A percentile compares a stretch with the other conserved stretches of the same genome.
Conservation (phyloP, 2,797 vertebrate genomes). For the Neoniphon sammara region DNA sequence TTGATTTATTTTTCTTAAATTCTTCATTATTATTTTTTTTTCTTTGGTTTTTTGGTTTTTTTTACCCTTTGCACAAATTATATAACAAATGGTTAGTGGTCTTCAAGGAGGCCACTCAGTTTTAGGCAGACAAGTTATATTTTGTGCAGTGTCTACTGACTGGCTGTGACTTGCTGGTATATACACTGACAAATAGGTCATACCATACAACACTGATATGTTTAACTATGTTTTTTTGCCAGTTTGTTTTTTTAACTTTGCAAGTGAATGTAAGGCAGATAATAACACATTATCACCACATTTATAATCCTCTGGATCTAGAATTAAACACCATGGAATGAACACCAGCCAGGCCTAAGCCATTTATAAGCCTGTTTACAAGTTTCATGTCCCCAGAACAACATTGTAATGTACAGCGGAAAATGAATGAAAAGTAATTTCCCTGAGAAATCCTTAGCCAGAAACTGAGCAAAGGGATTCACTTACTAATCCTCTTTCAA, state of each 20-base stretch:
- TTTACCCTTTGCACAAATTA: too few relatives aligned
- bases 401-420: constrained; percentile 63
- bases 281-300: constrained; percentile 49
- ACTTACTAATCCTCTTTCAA: constrained; percentile 81
- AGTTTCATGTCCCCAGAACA: constrained; percentile 66
- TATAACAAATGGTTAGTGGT: too few relatives aligned
- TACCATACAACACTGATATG: not conserved
- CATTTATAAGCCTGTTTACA: constrained; percentile 75
- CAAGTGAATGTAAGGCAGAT: constrained; percentile 38
- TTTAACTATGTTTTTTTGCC: not conserved
- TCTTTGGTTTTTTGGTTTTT: too few relatives aligned
- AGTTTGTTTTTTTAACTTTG: constrained; percentile 7
- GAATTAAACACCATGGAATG: constrained; percentile 59
- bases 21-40: too few relatives aligned
- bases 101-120: too few relatives aligned
- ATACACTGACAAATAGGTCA: not conserved
- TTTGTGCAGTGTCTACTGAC: too few relatives aligned
- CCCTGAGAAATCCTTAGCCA: constrained; percentile 72
- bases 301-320: constrained; percentile 51
- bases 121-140: too few relatives aligned
- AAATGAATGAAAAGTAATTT: constrained; percentile 79
- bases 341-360: constrained; percentile 54
- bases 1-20: too few relatives aligned
- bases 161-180: not conserved
- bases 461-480: constrained; percentile 82